Conservation (phyloP, 2,113 vertebrate genomes). For the Zingel zingel region DNA sequence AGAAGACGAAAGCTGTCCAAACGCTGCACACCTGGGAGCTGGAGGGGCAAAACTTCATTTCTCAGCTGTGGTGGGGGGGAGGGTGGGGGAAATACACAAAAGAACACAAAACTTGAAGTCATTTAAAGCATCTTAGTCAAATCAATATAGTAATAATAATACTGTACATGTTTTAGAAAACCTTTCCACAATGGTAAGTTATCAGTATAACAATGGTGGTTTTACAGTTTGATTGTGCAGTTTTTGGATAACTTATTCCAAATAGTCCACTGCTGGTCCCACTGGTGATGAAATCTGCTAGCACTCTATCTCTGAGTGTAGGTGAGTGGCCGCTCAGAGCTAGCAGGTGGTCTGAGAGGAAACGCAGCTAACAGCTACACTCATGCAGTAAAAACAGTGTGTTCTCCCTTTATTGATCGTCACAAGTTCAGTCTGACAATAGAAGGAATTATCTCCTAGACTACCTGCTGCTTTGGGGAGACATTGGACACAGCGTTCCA, state of each 20-base stretch:
- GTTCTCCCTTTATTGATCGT: slow-evolving; percentile 30
- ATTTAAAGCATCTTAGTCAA: background rate
- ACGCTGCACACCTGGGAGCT: slow-evolving; percentile 59
- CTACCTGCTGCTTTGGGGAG: slow-evolving; percentile 44
- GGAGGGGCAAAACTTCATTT: slow-evolving; percentile 80
- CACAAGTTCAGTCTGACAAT: slow-evolving; percentile 34
- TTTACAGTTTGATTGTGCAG: background rate
- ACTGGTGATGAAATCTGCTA: slow-evolving; percentile 37
- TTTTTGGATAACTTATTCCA: background rate
- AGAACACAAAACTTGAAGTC: slow-evolving; percentile 5
- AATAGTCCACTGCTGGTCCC: slow-evolving; percentile 18
- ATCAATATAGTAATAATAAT: background rate
- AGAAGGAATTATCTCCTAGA: slow-evolving; percentile 20
- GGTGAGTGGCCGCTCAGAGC: slow-evolving; percentile 23
- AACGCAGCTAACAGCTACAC: slow-evolving; percentile 57
- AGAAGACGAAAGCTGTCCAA: slow-evolving; percentile 69
- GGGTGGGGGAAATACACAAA: slow-evolving; percentile 2
- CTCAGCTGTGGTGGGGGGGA: slow-evolving; percentile 74
- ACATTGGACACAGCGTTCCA: background rate
- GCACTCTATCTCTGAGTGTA: slow-evolving; percentile 24
- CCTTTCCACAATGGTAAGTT: background rate
- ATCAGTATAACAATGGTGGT: background rate
- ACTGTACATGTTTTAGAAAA: background rate
- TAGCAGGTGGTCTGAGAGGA: slow-evolving; percentile 62
- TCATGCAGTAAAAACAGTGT: slow-evolving; percentile 32